These are phyloP conservation scores for Therioaphis trifolii DNA, from an alignment of 2,888 invertebrate genomes.

Conservation along the genomic window DNA sequence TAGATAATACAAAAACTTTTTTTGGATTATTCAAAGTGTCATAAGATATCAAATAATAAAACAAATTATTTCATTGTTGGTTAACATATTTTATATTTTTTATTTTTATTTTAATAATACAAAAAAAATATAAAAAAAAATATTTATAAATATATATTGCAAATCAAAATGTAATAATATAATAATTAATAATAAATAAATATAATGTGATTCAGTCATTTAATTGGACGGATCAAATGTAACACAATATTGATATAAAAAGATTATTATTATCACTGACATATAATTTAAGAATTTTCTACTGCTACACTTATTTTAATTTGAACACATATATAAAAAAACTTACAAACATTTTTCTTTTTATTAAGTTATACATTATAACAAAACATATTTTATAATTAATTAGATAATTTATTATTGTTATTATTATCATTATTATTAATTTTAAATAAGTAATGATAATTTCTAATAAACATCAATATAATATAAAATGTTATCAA, in stretches of 20 bases:
- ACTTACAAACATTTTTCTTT: neutral
- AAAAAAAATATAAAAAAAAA: slow-evolving; percentile 2
- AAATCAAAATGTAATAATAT: slow-evolving; percentile 45
- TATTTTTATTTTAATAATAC: slow-evolving; percentile 25
- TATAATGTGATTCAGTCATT: slow-evolving; percentile 33
- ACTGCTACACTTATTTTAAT: slow-evolving; percentile 25
- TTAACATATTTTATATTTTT: slow-evolving; percentile 25
- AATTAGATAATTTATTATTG: neutral
- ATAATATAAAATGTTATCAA: slow-evolving; percentile 13
- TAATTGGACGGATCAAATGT: slow-evolving; percentile 37
- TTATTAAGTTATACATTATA: neutral
- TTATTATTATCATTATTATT: too few species aligned
- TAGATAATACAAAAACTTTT: slow-evolving; percentile 51
- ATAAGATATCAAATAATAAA: slow-evolving; percentile 32
- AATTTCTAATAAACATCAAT: neutral
- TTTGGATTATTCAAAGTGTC: slow-evolving; percentile 61
- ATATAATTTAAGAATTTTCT: neutral
- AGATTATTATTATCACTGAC: slow-evolving; percentile 18
- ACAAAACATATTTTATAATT: neutral
- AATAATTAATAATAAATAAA: too few species aligned
- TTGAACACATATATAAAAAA: slow-evolving; percentile 2
- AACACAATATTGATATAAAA: slow-evolving; percentile 16
- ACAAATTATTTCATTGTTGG: neutral
- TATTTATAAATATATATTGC: slow-evolving; percentile 15
- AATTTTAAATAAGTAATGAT: slow-evolving; percentile 3